Evolutionary conservation across 2,888 invertebrate species (phyloP), one percentile per base, ranked within the genome.

Genomic region (Oasisia sp.): DNA sequence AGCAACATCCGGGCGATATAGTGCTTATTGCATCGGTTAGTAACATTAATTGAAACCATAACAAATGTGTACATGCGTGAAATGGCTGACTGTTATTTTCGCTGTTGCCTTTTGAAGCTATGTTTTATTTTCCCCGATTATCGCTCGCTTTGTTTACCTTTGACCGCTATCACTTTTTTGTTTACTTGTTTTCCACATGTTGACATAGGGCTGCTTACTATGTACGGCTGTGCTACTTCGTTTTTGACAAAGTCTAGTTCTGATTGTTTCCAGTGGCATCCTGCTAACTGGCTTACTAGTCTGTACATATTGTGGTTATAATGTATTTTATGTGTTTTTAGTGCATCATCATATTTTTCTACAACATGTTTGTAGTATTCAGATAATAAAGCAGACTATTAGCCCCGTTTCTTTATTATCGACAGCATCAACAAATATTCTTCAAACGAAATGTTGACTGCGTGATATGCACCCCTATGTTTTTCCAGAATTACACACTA

Each of bases 101-200:
- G n/a, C 74, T 74, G 27, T n/a, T 74, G 74, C 74, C 74, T 7
- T 74, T 19, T 27, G 74, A 7, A 19, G 74, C 74, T 27, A 19
- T 58, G 5, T 4, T 27, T 74, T 19, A 19, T 74, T n/a, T 74
- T 27, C 14, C 74, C 27, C 74, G n/a, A 74, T 74, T 74, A 74
- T 74, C 74, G 74, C 74, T 74, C 74, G 27, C 74, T 27, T 74
- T 74, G 74, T 74, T n/a, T 74, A 74, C 74, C 74, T 74, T 74
- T 74, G 74, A 74, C 74, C 74, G n/a, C 74, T 19, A 7, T 19
- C 5, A 27, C 27, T 74, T 74, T 27, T 74, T 74, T 74, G 74
- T 74, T 74, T 27, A 74, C 74, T 3, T 74, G 74, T 74, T 74
- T 74, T 74, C 74, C 27, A 74, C 74, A 74, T 19, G 5, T 27